A percentile compares a stretch with the other conserved stretches of the same genome.
Conservation (phyloP, 2,113 vertebrate species). For the Rousettus leschenaultii region DNA sequence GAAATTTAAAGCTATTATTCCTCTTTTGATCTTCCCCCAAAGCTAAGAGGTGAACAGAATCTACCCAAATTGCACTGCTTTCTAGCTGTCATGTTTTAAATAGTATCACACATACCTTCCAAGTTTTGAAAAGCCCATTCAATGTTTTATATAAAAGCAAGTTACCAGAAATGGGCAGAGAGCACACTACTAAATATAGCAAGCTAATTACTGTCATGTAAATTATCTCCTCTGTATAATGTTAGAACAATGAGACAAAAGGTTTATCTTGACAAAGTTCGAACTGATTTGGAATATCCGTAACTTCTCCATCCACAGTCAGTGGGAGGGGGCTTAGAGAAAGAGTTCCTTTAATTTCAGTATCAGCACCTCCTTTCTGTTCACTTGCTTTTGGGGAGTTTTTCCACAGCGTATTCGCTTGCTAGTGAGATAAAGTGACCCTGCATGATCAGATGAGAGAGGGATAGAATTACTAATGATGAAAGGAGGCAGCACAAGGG, state of each 20-base stretch:
- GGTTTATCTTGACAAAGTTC: constrained; percentile 40
- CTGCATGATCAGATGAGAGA: constrained; percentile 15
- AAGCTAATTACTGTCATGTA: constrained; percentile 42
- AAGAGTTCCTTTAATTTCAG: neutral
- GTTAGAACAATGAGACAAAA: constrained; percentile 30
- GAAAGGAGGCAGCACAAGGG: neutral
- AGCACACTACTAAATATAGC: constrained; percentile 50
- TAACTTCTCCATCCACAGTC: neutral
- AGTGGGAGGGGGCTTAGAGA: rapidly evolving
- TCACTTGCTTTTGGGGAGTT: constrained; percentile 10
- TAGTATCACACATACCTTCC: constrained; percentile 45
- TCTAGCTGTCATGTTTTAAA: constrained; percentile 64
- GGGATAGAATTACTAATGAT: constrained; percentile 4
- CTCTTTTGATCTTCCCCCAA: constrained; percentile 4
- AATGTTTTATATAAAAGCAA: constrained; percentile 38
- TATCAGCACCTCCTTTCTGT: neutral
- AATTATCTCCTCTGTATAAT: constrained; percentile 36
- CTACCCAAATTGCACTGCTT: neutral
- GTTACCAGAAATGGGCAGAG: constrained; percentile 28
- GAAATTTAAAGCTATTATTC: constrained; percentile 20
- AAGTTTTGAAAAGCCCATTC: constrained; percentile 74
- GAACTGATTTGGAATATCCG: neutral
- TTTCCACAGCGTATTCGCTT: neutral
- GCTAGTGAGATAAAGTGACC: neutral
- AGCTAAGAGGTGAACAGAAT: constrained; percentile 3